Conservation (phyloP, 2,888 invertebrate species). For the Cryptocheilus praepositus region DNA sequence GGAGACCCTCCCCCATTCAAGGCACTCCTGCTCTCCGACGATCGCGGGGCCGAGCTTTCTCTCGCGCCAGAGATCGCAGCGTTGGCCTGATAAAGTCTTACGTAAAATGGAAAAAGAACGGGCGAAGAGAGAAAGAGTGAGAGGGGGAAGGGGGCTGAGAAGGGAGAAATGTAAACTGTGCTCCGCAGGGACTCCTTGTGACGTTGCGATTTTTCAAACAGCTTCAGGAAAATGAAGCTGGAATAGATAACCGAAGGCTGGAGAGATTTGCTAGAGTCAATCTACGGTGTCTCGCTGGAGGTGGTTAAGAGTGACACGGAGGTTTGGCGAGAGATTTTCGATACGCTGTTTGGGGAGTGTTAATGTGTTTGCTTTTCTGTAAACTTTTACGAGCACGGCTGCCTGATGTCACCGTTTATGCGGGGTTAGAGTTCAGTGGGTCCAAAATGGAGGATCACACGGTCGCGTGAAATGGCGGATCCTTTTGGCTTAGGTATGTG, state of each 20-base stretch:
- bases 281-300: too few species aligned
- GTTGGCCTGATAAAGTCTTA: constrained; percentile 46
- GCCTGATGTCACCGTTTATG: too few species aligned
- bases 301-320: too few species aligned
- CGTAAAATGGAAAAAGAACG: constrained; percentile 9
- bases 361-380: too few species aligned
- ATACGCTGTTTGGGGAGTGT: too few species aligned
- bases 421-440: too few species aligned
- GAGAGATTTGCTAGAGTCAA: constrained; percentile 32
- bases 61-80: constrained; percentile 19
- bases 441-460: too few species aligned
- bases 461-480: too few species aligned
- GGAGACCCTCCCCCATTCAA: constrained; percentile 42
- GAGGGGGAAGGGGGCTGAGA: constrained; percentile 12
- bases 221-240: constrained; percentile 30
- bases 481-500: too few species aligned
- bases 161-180: constrained; percentile 22
- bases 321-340: constrained; percentile 23
- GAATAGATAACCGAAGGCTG: constrained; percentile 30
- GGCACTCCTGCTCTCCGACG: constrained; percentile 33
- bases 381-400: too few species aligned
- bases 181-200: constrained; percentile 34
- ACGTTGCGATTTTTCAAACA: constrained; percentile 55
- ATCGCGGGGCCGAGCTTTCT: constrained; percentile 47
- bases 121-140: neutral